Evolutionary conservation across 2,888 invertebrate genomes (phyloP), one percentile per base, ranked within the genome.

Genomic region (Eueremaeus valkanovi): DNA sequence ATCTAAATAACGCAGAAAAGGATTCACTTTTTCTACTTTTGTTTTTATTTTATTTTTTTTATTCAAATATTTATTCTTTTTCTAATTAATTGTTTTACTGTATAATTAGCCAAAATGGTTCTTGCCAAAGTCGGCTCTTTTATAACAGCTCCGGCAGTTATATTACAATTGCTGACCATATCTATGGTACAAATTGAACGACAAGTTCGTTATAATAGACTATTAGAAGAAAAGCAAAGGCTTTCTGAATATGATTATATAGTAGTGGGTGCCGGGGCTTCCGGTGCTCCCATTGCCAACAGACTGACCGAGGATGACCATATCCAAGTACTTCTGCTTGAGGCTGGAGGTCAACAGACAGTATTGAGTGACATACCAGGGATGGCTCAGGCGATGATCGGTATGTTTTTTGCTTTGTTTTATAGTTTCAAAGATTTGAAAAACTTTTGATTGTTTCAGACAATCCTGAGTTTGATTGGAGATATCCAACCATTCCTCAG

Each of bases 391-490:
- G 21, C 6, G 0, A 5, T 68, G 13, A 42, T 68, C 11, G 42
- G n/a, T n/a, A n/a, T n/a, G n/a, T n/a, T n/a, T n/a, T n/a, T n/a
- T n/a, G n/a, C n/a, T n/a, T n/a, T n/a, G n/a, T n/a, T n/a, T n/a
- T n/a, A n/a, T n/a, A n/a, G n/a, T n/a, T n/a, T n/a, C n/a, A n/a
- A n/a, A n/a, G n/a, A n/a, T n/a, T n/a, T n/a, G n/a, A n/a, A n/a
- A n/a, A n/a, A n/a, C n/a, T n/a, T n/a, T n/a, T n/a, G n/a, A n/a
- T n/a, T n/a, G n/a, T n/a, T n/a, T n/a, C n/a, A n/a, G n/a, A 68
- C 5, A 68, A 68, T 24, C 42, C 68, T 3, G 42, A 68, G 27
- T 68, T 13, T 36, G 42, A 68, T 24, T 68, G 68, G 68, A 36
- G 42, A 24, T 36, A 68, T 40, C 36, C 40, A 24, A 21, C 68